Conservation (phyloP, 2,113 vertebrate species). For the Indri indri region DNA sequence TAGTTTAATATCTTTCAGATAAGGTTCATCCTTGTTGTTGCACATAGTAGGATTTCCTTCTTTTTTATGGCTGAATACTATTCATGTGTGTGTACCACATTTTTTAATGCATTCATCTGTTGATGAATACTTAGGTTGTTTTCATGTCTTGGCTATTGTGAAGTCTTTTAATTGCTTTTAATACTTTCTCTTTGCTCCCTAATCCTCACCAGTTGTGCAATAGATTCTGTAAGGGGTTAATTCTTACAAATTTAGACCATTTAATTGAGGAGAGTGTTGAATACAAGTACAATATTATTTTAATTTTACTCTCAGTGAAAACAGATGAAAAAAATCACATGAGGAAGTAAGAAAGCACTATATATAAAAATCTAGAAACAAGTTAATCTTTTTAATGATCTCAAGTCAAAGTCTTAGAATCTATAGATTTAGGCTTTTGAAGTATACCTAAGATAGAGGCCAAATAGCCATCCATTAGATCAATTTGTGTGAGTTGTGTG, state of each 20-base stretch:
- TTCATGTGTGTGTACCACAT: too few relatives aligned
- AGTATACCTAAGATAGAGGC: neutral
- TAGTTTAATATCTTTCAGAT: too few relatives aligned
- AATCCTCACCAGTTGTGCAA: neutral
- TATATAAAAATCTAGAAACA: neutral
- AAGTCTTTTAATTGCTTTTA: neutral
- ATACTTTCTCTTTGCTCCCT: neutral
- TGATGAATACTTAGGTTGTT: neutral
- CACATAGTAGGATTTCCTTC: too few relatives aligned
- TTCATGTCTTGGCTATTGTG: neutral
- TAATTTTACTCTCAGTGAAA: neutral
- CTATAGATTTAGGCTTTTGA: neutral
- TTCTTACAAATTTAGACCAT: neutral
- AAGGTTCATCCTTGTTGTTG: too few relatives aligned
- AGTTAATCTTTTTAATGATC: neutral
- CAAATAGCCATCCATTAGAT: neutral
- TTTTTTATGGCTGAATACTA: too few relatives aligned
- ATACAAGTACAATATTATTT: neutral
- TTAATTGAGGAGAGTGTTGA: neutral
- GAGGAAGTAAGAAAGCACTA: neutral
- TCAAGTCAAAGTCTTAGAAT: neutral
- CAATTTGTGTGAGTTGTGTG: neutral
- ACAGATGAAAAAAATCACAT: neutral
- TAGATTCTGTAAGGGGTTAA: neutral
- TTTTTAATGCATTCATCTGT: neutral